Conservation (phyloP, 2,797 vertebrate genomes). For the Amphiprion clarkii region DNA sequence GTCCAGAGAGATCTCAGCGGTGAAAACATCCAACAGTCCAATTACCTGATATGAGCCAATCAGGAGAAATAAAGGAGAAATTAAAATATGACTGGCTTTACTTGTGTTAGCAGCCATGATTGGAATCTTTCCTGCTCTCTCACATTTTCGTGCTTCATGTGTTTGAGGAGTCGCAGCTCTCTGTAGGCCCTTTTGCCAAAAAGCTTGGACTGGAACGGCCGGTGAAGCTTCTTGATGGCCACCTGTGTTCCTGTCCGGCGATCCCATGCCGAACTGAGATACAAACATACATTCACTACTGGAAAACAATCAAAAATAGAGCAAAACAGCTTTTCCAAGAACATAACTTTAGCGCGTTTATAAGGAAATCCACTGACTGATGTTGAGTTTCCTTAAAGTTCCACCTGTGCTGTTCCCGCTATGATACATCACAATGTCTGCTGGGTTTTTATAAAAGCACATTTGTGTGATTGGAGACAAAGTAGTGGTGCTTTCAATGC, state of each 20-base stretch:
- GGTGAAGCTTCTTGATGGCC: slow-evolving; percentile 95
- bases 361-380: neutral
- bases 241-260: slow-evolving; percentile 85
- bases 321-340: neutral
- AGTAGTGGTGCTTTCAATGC: slow-evolving; percentile 23
- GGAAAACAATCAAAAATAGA: neutral
- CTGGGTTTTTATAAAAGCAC: neutral
- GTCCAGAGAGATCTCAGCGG: slow-evolving; percentile 90
- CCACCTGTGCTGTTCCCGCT: neutral
- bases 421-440: slow-evolving; percentile 1
- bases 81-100: neutral
- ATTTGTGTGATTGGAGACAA: slow-evolving; percentile 42
- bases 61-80: neutral
- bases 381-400: no score
- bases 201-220: slow-evolving; percentile 95
- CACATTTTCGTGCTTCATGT: slow-evolving; percentile 97
- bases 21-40: slow-evolving; percentile 95
- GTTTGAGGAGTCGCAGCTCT: slow-evolving; percentile 93
- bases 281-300: neutral
- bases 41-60: slow-evolving; percentile 86
- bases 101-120: no score
- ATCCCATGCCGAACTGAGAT: slow-evolving; percentile 90
- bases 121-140: slow-evolving; percentile 55
- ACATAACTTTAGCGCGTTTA: no score
- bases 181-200: slow-evolving; percentile 94